These are phyloP conservation scores for Caenorhabditis sp. DNA, from an alignment of 2,888 invertebrate genomes.

Conservation along the genomic window DNA sequence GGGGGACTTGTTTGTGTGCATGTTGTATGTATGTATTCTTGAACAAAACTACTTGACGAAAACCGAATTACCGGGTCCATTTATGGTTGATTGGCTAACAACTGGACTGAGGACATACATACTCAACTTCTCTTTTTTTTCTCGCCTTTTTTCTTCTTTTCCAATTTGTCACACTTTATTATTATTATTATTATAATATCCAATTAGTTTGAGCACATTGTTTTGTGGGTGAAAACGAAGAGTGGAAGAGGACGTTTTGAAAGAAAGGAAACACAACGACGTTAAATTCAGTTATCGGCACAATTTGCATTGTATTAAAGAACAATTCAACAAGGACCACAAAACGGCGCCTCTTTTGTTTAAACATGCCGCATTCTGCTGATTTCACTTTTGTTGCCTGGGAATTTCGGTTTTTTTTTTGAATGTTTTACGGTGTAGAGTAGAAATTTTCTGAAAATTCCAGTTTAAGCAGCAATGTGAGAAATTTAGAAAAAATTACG, in stretches of 20 bases:
- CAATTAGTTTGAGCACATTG: conserved; percentile 6
- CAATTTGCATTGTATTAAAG: conserved; percentile 39
- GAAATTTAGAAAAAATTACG: too few relatives aligned
- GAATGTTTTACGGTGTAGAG: too few relatives aligned
- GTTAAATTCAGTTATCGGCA: conserved; percentile 37
- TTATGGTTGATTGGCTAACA: background rate
- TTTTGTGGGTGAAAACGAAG: background rate
- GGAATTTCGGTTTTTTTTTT: too few relatives aligned
- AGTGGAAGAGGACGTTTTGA: background rate
- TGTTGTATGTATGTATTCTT: background rate
- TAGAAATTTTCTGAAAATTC: too few relatives aligned
- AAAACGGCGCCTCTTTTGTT: background rate
- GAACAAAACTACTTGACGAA: conserved; percentile 1
- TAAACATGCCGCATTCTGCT: background rate
- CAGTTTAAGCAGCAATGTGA: too few relatives aligned
- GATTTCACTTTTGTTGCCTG: too few relatives aligned
- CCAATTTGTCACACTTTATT: conserved; percentile 1
- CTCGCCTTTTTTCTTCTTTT: background rate
- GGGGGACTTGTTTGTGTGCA: background rate
- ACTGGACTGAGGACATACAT: background rate
- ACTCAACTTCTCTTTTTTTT: background rate
- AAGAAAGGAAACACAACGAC: conserved; percentile 2
- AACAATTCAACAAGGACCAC: conserved; percentile 25
- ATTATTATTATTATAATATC: conserved; percentile 5
- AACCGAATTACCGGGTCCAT: background rate